Conservation (phyloP, 2,888 invertebrate genomes). For the Agrotis puta region DNA sequence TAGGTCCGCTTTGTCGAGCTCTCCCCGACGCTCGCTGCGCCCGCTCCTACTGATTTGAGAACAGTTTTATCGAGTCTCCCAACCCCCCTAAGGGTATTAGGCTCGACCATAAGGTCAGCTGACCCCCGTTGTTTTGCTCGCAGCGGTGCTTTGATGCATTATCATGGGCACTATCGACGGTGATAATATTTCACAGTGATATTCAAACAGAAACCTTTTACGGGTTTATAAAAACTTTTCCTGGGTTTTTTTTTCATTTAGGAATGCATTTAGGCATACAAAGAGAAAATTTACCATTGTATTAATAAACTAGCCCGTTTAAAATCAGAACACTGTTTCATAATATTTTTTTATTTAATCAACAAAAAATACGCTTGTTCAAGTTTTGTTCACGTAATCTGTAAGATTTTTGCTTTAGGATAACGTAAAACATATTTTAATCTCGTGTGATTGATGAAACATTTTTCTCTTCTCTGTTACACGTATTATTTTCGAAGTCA, state of each 20-base stretch:
- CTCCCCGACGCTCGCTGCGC: constrained; percentile 63
- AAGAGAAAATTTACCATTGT: too few relatives aligned
- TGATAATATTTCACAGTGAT: constrained; percentile 16
- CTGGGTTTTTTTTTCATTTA: too few relatives aligned
- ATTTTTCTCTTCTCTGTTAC: too few relatives aligned
- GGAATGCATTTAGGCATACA: neutral
- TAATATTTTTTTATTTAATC: neutral
- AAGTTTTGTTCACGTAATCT: neutral
- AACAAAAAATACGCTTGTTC: neutral
- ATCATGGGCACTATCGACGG: neutral
- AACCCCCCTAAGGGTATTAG: constrained; percentile 48
- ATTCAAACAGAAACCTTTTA: neutral
- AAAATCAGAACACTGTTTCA: too few relatives aligned
- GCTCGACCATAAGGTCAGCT: constrained; percentile 43
- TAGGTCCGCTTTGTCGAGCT: constrained; percentile 84
- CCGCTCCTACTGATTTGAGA: constrained; percentile 67
- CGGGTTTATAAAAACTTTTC: neutral
- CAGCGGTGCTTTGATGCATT: constrained; percentile 25
- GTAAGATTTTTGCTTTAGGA: neutral
- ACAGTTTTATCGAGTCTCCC: constrained; percentile 62
- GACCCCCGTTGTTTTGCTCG: constrained; percentile 27
- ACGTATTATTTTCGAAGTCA: neutral
- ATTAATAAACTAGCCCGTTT: neutral
- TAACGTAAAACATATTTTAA: too few relatives aligned
- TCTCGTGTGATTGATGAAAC: too few relatives aligned